phyloP scores from a whole-genome alignment of 2,888 invertebrate species.

The Leucophenga maculata region DNA sequence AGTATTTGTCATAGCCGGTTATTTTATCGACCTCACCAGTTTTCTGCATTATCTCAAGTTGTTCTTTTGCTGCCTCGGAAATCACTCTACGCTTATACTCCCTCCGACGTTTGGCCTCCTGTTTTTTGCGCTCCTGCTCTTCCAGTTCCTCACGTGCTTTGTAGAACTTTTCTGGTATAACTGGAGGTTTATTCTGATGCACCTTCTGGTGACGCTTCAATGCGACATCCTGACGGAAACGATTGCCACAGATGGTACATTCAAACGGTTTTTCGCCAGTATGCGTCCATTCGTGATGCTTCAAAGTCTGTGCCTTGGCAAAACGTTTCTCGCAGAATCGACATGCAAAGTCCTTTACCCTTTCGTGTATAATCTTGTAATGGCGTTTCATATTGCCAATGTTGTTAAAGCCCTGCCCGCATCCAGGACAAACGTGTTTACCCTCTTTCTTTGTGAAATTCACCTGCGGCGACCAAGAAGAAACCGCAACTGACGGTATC shows the following conservation, averaged over 20 bases:
- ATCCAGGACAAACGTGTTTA: constrained; percentile 68
- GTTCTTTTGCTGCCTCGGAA: constrained; percentile 65
- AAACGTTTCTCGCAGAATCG: constrained; percentile 68
- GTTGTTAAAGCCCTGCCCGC: constrained; percentile 68
- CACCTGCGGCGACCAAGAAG: constrained; percentile 68
- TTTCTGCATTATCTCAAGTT: constrained; percentile 49
- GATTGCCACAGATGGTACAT: constrained; percentile 66
- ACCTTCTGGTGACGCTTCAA: constrained; percentile 68
- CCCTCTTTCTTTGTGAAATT: constrained; percentile 71
- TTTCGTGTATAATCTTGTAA: constrained; percentile 69
- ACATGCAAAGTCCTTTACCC: constrained; percentile 69
- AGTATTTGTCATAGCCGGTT: constrained; percentile 58
- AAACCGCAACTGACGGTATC: constrained; percentile 66
- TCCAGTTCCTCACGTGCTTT: constrained; percentile 49
- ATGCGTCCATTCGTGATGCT: constrained; percentile 71
- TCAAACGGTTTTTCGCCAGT: constrained; percentile 70
- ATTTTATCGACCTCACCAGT: constrained; percentile 53
- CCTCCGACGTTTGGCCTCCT: constrained; percentile 57
- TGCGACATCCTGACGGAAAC: constrained; percentile 68
- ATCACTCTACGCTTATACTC: constrained; percentile 57
- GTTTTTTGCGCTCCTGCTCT: constrained; percentile 57
- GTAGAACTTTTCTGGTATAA: constrained; percentile 47
- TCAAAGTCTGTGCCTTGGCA: constrained; percentile 69
- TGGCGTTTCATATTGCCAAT: constrained; percentile 68
- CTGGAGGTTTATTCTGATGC: constrained; percentile 61